A percentile compares a stretch with the other conserved stretches of the same genome.
Evolutionary conservation across 2,113 vertebrate species (phyloP).

Genomic region (Protobothrops mucrosquamatus): DNA sequence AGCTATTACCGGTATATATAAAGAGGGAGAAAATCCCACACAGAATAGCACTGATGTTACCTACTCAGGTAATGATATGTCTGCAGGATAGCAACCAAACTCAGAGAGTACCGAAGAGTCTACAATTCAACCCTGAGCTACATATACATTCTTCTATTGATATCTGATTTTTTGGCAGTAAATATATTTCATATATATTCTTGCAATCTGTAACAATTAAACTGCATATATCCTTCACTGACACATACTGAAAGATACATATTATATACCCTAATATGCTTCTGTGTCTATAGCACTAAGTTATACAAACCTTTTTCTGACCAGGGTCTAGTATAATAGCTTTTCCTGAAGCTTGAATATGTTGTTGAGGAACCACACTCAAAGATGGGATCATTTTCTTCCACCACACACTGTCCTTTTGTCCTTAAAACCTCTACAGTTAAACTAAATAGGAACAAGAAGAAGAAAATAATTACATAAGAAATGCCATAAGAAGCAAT

Average conservation of each 20-base stretch:
- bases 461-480: background rate
- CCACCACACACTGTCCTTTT: constrained; percentile 85
- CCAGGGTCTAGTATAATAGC: constrained; percentile 89
- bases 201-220: background rate
- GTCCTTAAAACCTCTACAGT: constrained; percentile 91
- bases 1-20: background rate
- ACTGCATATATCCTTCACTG: background rate
- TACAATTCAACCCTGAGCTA: background rate
- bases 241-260: background rate
- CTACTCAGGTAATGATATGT: background rate
- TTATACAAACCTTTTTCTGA: constrained; percentile 82
- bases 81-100: background rate
- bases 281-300: constrained; percentile 3
- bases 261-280: background rate
- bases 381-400: constrained; percentile 93
- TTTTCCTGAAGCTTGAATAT: constrained; percentile 94
- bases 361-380: constrained; percentile 96
- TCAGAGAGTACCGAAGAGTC: background rate
- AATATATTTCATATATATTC: background rate
- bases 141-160: background rate
- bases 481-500: background rate
- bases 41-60: background rate
- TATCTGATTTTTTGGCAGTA: background rate
- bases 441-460: constrained; percentile 75
- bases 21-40: background rate